These are phyloP conservation scores for Leuctra nigra DNA, from an alignment of 2,888 invertebrate genomes.

Conservation along the genomic window DNA sequence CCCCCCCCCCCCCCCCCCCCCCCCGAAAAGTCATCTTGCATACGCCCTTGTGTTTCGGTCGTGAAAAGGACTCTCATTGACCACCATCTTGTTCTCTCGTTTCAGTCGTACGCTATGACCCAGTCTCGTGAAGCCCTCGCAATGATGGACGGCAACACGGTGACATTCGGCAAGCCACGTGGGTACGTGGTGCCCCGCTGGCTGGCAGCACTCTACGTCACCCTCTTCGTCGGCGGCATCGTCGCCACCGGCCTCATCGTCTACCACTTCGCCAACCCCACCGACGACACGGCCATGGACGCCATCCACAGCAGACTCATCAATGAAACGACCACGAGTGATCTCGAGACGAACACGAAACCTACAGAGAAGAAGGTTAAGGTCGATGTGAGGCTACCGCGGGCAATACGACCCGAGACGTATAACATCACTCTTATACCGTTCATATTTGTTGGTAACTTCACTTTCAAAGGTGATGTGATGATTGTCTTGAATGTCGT, in stretches of 20 bases:
- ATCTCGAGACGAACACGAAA: slow-evolving; percentile 27
- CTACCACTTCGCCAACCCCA: slow-evolving; percentile 67
- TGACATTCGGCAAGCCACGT: slow-evolving; percentile 56
- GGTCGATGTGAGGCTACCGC: slow-evolving; percentile 61
- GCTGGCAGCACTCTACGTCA: slow-evolving; percentile 53
- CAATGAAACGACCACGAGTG: background rate
- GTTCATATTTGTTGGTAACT: slow-evolving; percentile 65
- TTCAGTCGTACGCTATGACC: no score
- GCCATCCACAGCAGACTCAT: background rate
- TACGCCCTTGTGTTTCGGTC: no score
- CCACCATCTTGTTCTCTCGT: no score
- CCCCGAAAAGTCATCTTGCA: no score
- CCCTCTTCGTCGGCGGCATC: slow-evolving; percentile 57
- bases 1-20: no score
- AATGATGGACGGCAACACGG: slow-evolving; percentile 55
- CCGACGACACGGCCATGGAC: slow-evolving; percentile 37
- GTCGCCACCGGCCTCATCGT: slow-evolving; percentile 67
- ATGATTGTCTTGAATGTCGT: slow-evolving; percentile 47
- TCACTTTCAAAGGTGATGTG: slow-evolving; percentile 63
- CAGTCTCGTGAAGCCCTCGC: slow-evolving; percentile 43
- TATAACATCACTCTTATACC: slow-evolving; percentile 60
- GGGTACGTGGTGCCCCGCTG: slow-evolving; percentile 60
- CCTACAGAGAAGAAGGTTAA: slow-evolving; percentile 27
- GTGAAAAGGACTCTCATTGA: no score
- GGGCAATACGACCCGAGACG: slow-evolving; percentile 56